Percentiles rank a stretch among this genome's conserved stretches.
Evolutionary conservation across 2,888 invertebrate genomes (phyloP).

Genomic region (Ormyrus thymus): DNA sequence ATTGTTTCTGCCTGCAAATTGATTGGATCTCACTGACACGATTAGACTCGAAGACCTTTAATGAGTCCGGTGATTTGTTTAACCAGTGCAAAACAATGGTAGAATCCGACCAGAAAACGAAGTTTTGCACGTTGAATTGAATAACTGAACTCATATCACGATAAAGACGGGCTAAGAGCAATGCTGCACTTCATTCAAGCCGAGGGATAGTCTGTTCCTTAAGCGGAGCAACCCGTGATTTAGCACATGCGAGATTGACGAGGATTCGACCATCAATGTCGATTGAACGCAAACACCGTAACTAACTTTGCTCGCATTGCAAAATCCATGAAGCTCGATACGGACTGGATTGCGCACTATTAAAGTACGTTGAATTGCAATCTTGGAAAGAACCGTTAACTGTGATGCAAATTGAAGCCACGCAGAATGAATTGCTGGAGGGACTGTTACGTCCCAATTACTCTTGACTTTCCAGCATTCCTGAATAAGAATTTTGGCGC

Average conservation of each 20-base stretch:
- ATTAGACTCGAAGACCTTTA: conserved; percentile 24
- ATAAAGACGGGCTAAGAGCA: neutral
- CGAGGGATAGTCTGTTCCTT: neutral
- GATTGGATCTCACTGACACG: conserved; percentile 19
- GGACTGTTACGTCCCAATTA: neutral
- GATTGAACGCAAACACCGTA: no score
- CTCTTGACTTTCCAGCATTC: neutral
- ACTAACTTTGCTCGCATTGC: neutral
- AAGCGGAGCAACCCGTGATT: conserved; percentile 5
- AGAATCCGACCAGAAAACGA: conserved; percentile 16
- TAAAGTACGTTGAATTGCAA: neutral
- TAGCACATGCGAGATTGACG: neutral
- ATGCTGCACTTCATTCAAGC: conserved; percentile 21
- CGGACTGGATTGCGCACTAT: neutral
- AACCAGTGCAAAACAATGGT: conserved; percentile 11
- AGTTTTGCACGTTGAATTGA: neutral
- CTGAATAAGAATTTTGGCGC: no score
- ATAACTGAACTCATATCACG: neutral
- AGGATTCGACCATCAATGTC: no score
- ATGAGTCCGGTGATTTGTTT: neutral
- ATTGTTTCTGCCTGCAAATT: neutral
- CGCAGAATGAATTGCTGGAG: neutral
- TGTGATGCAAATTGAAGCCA: neutral
- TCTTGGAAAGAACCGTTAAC: neutral
- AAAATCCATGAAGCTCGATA: neutral